phyloP scores from a whole-genome alignment of 2,113 vertebrate species.

The Burhinus bistriatus region DNA sequence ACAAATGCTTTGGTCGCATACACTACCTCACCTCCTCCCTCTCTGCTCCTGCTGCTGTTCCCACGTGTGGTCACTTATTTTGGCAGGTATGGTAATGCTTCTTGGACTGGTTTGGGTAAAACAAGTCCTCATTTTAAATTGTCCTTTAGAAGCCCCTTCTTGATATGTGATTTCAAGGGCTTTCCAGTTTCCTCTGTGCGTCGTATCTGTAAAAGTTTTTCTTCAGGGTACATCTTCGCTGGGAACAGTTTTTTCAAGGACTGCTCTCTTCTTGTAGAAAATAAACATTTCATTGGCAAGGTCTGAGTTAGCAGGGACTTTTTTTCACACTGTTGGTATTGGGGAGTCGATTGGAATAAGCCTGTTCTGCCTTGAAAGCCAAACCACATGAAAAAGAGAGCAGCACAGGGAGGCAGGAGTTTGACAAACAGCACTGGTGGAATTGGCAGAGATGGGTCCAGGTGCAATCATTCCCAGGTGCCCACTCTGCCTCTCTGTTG shows the following conservation, averaged over 20 bases:
- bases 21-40: background rate
- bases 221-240: background rate
- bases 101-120: background rate
- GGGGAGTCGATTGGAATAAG: background rate
- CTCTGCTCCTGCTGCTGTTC: background rate
- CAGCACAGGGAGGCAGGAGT: background rate
- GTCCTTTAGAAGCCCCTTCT: background rate
- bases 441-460: background rate
- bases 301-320: background rate
- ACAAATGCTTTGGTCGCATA: background rate
- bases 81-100: background rate
- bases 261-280: background rate
- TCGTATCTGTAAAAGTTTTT: background rate
- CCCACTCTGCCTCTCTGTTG: background rate
- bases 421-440: background rate
- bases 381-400: background rate
- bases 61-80: background rate
- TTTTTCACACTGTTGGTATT: background rate
- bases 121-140: background rate
- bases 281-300: background rate
- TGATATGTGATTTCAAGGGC: background rate
- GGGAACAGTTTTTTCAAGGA: background rate
- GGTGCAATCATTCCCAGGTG: accelerated
- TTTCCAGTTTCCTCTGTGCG: background rate
- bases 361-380: background rate